Evolutionary conservation across 2,888 invertebrate genomes (phyloP).

Genomic region (Lathronympha strigana): DNA sequence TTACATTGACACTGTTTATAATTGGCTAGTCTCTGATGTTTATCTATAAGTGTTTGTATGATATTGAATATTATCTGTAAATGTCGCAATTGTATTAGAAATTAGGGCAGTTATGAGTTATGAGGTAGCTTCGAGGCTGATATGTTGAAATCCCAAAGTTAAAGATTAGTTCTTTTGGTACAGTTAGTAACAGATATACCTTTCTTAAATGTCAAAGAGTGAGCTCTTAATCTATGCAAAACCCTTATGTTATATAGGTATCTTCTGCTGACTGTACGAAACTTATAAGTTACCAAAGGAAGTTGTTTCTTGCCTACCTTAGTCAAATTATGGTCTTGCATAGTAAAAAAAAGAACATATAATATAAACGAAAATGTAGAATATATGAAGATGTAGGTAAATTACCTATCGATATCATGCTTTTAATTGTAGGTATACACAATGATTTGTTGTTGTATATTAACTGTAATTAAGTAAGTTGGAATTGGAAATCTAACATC

Average conservation of each 20-base stretch:
- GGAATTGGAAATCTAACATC: too few relatives aligned
- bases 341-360: background rate
- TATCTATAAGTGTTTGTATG: conserved; percentile 45
- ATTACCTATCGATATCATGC: background rate
- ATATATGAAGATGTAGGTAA: background rate
- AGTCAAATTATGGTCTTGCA: background rate
- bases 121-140: conserved; percentile 31
- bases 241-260: background rate
- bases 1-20: conserved; percentile 6
- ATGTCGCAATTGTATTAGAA: conserved; percentile 28
- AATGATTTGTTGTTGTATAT: too few relatives aligned
- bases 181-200: background rate
- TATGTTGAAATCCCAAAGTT: conserved; percentile 17
- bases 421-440: too few relatives aligned
- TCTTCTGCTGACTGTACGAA: conserved; percentile 4
- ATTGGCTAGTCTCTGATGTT: conserved; percentile 21
- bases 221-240: background rate
- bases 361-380: background rate
- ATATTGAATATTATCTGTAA: conserved; percentile 39
- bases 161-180: background rate
- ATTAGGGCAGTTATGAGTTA: conserved; percentile 34
- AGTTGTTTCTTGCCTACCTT: conserved; percentile 4
- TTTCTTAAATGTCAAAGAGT: too few relatives aligned
- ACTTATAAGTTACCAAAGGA: conserved; percentile 37
- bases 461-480: too few relatives aligned